These are phyloP conservation scores for Ophraella communa DNA, from an alignment of 2,888 invertebrate species.

Conservation along the genomic window DNA sequence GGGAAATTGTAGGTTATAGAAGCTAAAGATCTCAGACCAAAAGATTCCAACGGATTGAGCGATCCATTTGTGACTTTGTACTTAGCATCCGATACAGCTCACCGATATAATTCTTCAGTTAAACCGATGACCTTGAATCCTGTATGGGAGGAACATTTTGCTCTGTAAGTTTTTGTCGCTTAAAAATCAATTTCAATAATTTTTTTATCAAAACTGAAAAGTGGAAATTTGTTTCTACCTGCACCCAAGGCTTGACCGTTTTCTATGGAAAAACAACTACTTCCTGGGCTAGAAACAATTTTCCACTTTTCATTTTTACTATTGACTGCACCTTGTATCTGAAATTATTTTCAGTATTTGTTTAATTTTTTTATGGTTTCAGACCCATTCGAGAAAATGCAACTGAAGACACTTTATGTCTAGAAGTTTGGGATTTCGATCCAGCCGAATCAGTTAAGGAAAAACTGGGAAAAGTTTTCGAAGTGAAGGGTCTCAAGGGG, in stretches of 20 bases:
- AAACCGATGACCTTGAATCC: conserved; percentile 90
- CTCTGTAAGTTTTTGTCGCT: conserved; percentile 73
- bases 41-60: conserved; percentile 91
- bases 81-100: conserved; percentile 76
- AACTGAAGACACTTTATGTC: conserved; percentile 74
- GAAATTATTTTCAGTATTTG: too few species aligned
- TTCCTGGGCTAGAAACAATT: too few species aligned
- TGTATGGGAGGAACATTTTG: conserved; percentile 96
- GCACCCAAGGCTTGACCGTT: too few species aligned
- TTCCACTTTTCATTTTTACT: too few species aligned
- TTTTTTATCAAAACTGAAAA: too few species aligned
- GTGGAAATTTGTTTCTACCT: too few species aligned
- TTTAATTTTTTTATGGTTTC: conserved; percentile 37
- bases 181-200: neutral
- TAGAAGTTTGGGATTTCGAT: conserved; percentile 93
- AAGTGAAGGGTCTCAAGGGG: conserved; percentile 85
- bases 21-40: conserved; percentile 82
- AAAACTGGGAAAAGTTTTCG: conserved; percentile 84
- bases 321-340: too few species aligned
- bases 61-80: conserved; percentile 97
- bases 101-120: conserved; percentile 89
- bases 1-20: conserved; percentile 67
- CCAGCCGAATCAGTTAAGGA: conserved; percentile 88
- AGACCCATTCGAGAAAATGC: conserved; percentile 77
- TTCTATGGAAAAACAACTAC: too few species aligned